Conservation (phyloP, 2,113 vertebrate genomes). For the Stigmatopora nigra region DNA sequence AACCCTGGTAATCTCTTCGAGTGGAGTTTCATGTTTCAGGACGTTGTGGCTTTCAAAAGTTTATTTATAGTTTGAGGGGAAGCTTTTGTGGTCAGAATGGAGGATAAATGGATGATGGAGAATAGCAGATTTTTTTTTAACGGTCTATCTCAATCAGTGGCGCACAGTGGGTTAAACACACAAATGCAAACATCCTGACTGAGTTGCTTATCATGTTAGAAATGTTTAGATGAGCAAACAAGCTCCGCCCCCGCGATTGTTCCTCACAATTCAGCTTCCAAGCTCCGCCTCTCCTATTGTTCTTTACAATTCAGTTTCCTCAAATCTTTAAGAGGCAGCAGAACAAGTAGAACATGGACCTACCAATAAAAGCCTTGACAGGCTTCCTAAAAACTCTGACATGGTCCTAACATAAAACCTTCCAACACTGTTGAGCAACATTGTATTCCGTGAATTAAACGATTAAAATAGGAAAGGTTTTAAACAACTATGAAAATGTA, state of each 20-base stretch:
- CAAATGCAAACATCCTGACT: conserved; percentile 9
- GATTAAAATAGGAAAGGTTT: too few species aligned
- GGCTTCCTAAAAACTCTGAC: conserved; percentile 20
- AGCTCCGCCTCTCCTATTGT: conserved; percentile 8
- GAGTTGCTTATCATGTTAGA: conserved; percentile 8
- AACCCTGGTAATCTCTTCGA: conserved; percentile 51
- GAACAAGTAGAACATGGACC: conserved; percentile 41
- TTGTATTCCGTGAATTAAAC: background rate
- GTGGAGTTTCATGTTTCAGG: conserved; percentile 50
- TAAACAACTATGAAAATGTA: too few species aligned
- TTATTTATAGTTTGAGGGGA: conserved; percentile 62
- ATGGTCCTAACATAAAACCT: background rate
- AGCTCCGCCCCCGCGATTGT: conserved; percentile 7
- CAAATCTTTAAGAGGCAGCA: background rate
- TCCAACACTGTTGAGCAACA: background rate
- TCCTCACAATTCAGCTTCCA: background rate
- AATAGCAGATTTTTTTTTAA: conserved; percentile 30
- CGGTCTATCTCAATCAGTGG: conserved; percentile 24
- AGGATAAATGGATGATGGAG: conserved; percentile 31
- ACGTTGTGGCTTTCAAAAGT: conserved; percentile 31
- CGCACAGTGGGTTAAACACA: conserved; percentile 20
- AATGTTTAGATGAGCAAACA: conserved; percentile 24
- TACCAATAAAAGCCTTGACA: conserved; percentile 15
- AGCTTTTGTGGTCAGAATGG: conserved; percentile 48
- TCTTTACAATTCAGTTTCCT: background rate